Evolutionary conservation across 2,113 vertebrate genomes (phyloP), one percentile per base, ranked within the genome.

Genomic region (Pimephales promelas): DNA sequence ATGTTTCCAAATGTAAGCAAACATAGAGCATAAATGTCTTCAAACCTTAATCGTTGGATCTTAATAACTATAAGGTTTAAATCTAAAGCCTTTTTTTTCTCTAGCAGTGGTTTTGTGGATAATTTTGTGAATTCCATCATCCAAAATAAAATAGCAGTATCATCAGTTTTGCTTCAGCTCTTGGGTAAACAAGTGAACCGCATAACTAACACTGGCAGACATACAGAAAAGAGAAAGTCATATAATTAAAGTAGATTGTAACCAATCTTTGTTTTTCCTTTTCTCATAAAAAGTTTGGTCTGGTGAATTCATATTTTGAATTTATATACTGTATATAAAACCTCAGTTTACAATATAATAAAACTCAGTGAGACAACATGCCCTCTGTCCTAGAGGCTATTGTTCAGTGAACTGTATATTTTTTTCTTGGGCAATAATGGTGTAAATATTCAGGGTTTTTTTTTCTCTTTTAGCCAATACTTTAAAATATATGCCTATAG

Each of bases 131-230:
- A 71, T 72, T 45, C 3, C 14, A 47, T 45, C 22, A 4, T 71
- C 13, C 36, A 45, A 45, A 72, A 14, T 3, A 14, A 45, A 72
- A 72, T 11, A 3, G n/a, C 68, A 45, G 22, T 26, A 45, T 72
- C 40, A 71, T 71, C 64, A 40, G 64, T 68, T 68, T 40, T 68
- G 64, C 20, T 36, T 66, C 31, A 66, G 64, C 64, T 66, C 20
- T 71, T 71, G 34, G 36, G 36, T 22, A 71, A 43, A 71, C 36
- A 71, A 6, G 10, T 71, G 36, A 24, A 43, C 34, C 24, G 36
- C 22, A 70, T n/a, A 22, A 40, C 28, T n/a, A 16, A 64, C 62
- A 14, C 16, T 26, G 26, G 26, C 13, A 31, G 8, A 20, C 0
- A 0, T 31, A 31, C 26, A 64, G 26, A 64, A 2, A 14, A 8